A percentile compares a stretch with the other conserved stretches of the same genome.
Evolutionary conservation across 2,888 invertebrate genomes (phyloP).

Genomic region (Cremastinae sp.): DNA sequence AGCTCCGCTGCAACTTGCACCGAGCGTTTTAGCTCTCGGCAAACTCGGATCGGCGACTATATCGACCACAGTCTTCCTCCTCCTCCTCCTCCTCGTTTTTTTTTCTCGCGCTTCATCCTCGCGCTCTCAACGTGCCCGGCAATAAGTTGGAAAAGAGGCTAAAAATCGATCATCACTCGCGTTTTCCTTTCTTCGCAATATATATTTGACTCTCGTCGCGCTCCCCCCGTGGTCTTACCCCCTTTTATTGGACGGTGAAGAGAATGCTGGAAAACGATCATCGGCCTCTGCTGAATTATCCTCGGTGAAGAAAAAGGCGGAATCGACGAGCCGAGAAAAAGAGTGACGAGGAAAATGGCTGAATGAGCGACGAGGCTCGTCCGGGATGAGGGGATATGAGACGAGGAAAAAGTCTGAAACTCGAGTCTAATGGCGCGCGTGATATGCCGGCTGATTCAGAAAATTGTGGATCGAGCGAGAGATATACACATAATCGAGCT

Average conservation of each 20-base stretch:
- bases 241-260: too few species aligned
- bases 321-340: not conserved
- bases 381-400: slow-evolving; percentile 49
- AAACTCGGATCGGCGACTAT: not conserved
- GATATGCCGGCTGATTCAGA: slow-evolving; percentile 71
- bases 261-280: not conserved
- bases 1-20: slow-evolving; percentile 43
- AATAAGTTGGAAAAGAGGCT: slow-evolving; percentile 17
- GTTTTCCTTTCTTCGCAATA: not conserved
- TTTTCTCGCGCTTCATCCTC: not conserved
- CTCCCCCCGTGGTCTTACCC: not conserved
- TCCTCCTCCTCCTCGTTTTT: not conserved
- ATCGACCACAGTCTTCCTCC: not conserved
- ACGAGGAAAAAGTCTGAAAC: slow-evolving; percentile 44
- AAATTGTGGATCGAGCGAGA: slow-evolving; percentile 71
- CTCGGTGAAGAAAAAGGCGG: not conserved
- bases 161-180: slow-evolving; percentile 17
- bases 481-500: slow-evolving; percentile 74
- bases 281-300: not conserved
- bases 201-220: not conserved
- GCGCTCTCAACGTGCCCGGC: slow-evolving; percentile 23
- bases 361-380: slow-evolving; percentile 1
- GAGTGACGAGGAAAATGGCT: not conserved
- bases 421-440: slow-evolving; percentile 65
- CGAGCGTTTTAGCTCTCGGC: slow-evolving; percentile 28